Percentiles rank a stretch among this genome's conserved stretches.
Evolutionary conservation across 1,140 invertebrate genomes (phyloP).

Genomic region (Lepidurus apus): DNA sequence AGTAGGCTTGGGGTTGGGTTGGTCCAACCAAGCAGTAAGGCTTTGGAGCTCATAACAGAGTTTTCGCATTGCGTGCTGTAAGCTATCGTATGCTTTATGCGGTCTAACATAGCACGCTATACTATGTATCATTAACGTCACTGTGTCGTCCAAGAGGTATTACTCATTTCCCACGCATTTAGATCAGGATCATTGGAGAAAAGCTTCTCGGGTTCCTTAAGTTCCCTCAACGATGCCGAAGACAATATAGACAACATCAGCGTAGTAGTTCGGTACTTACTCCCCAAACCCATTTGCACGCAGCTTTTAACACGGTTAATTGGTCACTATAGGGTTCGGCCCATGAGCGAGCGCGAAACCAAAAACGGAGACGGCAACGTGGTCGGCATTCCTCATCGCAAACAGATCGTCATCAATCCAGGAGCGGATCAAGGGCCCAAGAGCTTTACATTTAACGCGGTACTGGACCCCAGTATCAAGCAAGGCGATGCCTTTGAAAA

Average conservation of each 20-base stretch:
- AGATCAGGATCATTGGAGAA: conserved; percentile 9
- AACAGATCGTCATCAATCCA: conserved; percentile 1
- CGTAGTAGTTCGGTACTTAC: conserved; percentile 40
- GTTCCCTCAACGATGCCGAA: conserved; percentile 40
- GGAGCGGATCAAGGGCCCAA: conserved; percentile 59
- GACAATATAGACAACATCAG: conserved; percentile 39
- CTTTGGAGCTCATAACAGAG: not conserved
- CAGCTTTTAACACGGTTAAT: conserved; percentile 23
- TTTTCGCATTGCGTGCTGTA: not conserved
- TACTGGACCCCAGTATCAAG: conserved; percentile 78
- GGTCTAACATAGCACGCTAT: not conserved
- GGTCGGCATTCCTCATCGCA: not conserved
- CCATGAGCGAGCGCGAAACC: conserved; percentile 26
- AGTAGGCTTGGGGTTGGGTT: no score
- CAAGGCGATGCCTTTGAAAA: conserved; percentile 72
- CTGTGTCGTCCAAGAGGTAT: not conserved
- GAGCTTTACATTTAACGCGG: conserved; percentile 77
- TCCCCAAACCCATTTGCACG: conserved; percentile 3
- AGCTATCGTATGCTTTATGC: not conserved
- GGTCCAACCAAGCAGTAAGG: not conserved
- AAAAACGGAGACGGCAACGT: not conserved
- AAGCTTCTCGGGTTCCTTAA: conserved; percentile 40
- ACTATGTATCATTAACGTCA: not conserved
- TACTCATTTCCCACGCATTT: not conserved
- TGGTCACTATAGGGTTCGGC: conserved; percentile 40